phyloP scores from a whole-genome alignment of 2,113 vertebrate species.

The Hippocampus abdominalis region DNA sequence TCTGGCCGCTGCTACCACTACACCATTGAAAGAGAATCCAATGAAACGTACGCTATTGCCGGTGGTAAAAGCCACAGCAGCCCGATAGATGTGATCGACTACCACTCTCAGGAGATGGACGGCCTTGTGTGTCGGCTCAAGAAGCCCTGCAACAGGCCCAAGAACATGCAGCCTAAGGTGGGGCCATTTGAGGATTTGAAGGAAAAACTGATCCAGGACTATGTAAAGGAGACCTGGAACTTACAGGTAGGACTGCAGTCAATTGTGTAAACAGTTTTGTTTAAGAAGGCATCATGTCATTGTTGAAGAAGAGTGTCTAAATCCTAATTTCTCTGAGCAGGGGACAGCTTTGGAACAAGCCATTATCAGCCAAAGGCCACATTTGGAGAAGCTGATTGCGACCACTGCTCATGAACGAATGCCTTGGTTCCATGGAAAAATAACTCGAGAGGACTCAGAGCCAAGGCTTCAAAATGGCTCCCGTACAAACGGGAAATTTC shows the following conservation, averaged over 20 bases:
- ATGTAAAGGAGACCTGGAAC: slow-evolving; percentile 91
- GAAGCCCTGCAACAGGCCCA: slow-evolving; percentile 82
- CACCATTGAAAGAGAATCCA: slow-evolving; percentile 87
- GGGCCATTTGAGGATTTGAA: slow-evolving; percentile 93
- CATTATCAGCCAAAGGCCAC: slow-evolving; percentile 95
- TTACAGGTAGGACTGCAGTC: slow-evolving; percentile 77
- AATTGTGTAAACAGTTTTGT: not conserved
- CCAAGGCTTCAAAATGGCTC: slow-evolving; percentile 75
- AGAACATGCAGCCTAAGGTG: slow-evolving; percentile 85
- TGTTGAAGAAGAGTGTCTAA: not conserved
- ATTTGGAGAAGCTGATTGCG: slow-evolving; percentile 92
- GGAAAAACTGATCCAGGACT: slow-evolving; percentile 89
- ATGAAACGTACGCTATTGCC: slow-evolving; percentile 83
- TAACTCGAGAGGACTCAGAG: slow-evolving; percentile 84
- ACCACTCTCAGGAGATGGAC: slow-evolving; percentile 84
- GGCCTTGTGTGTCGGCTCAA: slow-evolving; percentile 87
- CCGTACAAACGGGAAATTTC: slow-evolving; percentile 83
- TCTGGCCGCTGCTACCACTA: slow-evolving; percentile 84
- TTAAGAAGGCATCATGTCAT: not conserved
- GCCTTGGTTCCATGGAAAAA: slow-evolving; percentile 93
- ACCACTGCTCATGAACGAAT: slow-evolving; percentile 93
- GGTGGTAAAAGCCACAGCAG: slow-evolving; percentile 83
- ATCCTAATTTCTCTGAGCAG: slow-evolving; percentile 58
- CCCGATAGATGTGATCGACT: slow-evolving; percentile 84
- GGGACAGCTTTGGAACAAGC: slow-evolving; percentile 91